These are phyloP conservation scores for Lepas anatifera DNA, from an alignment of 2,888 invertebrate species.

Conservation along the genomic window DNA sequence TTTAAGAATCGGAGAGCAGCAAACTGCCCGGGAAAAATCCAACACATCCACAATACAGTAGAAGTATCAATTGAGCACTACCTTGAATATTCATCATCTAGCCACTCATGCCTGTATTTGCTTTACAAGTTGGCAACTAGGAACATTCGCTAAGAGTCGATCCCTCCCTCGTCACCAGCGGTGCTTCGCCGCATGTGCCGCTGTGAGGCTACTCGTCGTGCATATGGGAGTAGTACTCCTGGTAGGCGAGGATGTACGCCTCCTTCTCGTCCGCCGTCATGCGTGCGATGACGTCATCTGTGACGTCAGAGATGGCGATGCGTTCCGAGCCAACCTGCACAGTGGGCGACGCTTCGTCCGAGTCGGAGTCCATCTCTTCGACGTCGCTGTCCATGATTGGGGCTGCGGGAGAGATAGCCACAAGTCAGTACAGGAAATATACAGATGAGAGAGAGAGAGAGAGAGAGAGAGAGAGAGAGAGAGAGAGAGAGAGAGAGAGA, in stretches of 20 bases:
- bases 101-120: no score
- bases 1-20: no score
- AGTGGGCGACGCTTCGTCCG: constrained; percentile 64
- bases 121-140: no score
- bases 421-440: no score
- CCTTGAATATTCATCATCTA: no score
- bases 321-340: constrained; percentile 67
- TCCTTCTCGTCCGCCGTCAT: constrained; percentile 90
- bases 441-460: neutral
- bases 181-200: no score
- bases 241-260: constrained; percentile 83
- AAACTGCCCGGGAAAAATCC: no score
- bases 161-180: no score
- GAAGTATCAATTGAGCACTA: no score
- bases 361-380: constrained; percentile 38
- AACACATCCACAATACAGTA: no score
- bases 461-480: neutral
- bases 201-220: constrained; percentile 16
- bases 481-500: constrained; percentile 7
- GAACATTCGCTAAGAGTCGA: no score
- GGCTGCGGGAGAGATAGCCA: no score
- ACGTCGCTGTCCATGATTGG: neutral
- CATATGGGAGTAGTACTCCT: constrained; percentile 74
- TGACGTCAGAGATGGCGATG: constrained; percentile 69
- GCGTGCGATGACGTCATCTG: constrained; percentile 69